Base-by-base conservation (phyloP, 2,113 vertebrate genomes). In the Mormoops blainvillei region DNA sequence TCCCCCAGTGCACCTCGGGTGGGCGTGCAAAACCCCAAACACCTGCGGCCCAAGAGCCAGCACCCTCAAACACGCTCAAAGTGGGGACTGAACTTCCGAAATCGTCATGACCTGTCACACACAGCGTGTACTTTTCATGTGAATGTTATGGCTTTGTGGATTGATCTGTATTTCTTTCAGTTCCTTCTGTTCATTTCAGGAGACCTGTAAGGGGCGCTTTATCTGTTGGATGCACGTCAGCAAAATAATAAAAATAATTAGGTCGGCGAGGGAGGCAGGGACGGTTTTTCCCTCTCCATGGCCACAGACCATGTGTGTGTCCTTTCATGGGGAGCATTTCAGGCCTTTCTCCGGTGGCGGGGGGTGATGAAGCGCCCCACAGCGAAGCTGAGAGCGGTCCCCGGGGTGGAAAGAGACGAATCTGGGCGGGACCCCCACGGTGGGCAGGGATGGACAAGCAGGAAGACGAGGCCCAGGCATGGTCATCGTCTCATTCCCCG, bases 391-490 rank as follows among this genome's bases (percentile, higher is more conserved):
- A 11, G 65, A 67, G 33, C 33, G 65, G 65, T 6, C 6, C 24
- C 15, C 10, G 0, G 16, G 22, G 28, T 26, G 33, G 9, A 24
- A 48, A 36, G 22, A 8, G 41, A 36, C 24, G 20, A 19, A 20
- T 22, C 22, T 0, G 0, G 56, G 8, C 3, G 33, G 52, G 7
- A 24, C 0, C 16, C 22, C 14, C 4, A 2, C 3, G 9, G 8
- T 5, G 38, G 45, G 45, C 0, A 2, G 14, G 38, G 10, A 56
- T 4, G 38, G 52, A n/a, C 28, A 4, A 12, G 41, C 36, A 4
- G 71, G 3, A 13, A 48, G 16, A 2, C 0, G 5, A 31, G 0
- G 1, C 61, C 4, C 0, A 3, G 15, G 4, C 58, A n/a, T 0
- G 1, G 70, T 16, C 18, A 1, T 7, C 31, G 0, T 41, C 11